Evolutionary conservation across 2,797 vertebrate genomes (phyloP).

Genomic region (Leuciscus waleckii): DNA sequence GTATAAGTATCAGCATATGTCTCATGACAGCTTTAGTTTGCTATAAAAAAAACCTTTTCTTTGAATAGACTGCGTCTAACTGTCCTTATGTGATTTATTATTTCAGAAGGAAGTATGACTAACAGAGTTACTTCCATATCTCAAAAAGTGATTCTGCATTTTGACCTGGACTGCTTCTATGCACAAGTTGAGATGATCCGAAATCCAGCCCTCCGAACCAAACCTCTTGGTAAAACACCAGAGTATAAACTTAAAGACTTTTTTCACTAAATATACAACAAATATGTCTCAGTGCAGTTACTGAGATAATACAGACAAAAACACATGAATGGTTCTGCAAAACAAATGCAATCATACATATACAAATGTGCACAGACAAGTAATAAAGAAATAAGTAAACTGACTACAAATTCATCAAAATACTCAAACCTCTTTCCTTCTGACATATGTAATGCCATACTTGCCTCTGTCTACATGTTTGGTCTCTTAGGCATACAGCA

Average conservation of each 20-base stretch:
- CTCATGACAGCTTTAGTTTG: not conserved
- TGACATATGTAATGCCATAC: not conserved
- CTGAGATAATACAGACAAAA: not conserved
- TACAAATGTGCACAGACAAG: not conserved
- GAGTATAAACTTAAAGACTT: not conserved
- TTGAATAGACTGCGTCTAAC: not conserved
- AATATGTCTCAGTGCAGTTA: not conserved
- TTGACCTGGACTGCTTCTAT: conserved; percentile 94
- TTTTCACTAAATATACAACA: not conserved
- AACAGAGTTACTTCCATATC: not conserved
- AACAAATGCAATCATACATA: not conserved
- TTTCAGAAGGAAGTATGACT: conserved; percentile 24
- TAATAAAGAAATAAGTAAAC: not conserved
- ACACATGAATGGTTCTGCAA: not conserved
- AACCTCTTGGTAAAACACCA: conserved; percentile 83
- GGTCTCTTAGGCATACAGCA: conserved; percentile 84
- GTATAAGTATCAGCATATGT: not conserved
- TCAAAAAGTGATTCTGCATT: conserved; percentile 82
- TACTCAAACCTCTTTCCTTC: not conserved
- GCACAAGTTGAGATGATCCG: conserved; percentile 94
- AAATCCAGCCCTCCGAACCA: conserved; percentile 83
- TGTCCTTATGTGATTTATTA: not conserved
- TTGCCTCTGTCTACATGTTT: not conserved
- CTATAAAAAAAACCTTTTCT: not conserved
- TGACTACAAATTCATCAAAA: not conserved